Conservation (phyloP, 2,888 invertebrate genomes). For the Anticlea derivata region DNA sequence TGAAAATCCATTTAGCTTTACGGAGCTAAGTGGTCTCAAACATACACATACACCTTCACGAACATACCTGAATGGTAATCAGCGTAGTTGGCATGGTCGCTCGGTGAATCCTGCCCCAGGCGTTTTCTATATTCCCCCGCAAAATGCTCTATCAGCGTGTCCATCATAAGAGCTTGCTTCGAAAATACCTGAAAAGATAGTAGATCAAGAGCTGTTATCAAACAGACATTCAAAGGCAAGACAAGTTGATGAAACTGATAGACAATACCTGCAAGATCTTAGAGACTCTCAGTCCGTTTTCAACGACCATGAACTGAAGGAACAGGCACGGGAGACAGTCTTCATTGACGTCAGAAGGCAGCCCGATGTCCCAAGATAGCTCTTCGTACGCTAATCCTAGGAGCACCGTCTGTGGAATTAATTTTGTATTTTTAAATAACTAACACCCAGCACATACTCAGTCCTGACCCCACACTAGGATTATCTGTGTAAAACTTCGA, state of each 20-base stretch:
- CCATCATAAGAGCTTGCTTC: constrained; percentile 93
- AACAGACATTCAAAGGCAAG: too few species aligned
- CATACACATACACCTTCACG: background rate
- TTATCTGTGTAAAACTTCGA: too few species aligned
- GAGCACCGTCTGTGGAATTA: constrained; percentile 87
- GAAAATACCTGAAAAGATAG: constrained; percentile 83
- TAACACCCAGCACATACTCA: too few species aligned
- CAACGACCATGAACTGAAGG: constrained; percentile 93
- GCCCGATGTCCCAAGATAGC: constrained; percentile 96
- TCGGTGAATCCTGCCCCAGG: constrained; percentile 78
- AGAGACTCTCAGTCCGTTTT: constrained; percentile 89
- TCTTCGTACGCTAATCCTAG: constrained; percentile 94
- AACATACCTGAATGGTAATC: constrained; percentile 72
- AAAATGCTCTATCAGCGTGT: constrained; percentile 92
- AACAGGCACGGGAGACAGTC: constrained; percentile 96
- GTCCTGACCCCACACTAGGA: too few species aligned
- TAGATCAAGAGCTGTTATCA: too few species aligned
- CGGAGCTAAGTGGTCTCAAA: too few species aligned
- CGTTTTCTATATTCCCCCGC: constrained; percentile 89
- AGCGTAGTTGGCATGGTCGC: constrained; percentile 71
- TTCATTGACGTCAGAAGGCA: constrained; percentile 92
- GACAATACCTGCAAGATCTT: constrained; percentile 91
- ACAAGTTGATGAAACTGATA: too few species aligned
- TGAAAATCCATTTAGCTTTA: too few species aligned
- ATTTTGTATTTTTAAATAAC: too few species aligned